Base-by-base conservation (phyloP, 1,140 invertebrate genomes). In the Theocolax elegans region DNA sequence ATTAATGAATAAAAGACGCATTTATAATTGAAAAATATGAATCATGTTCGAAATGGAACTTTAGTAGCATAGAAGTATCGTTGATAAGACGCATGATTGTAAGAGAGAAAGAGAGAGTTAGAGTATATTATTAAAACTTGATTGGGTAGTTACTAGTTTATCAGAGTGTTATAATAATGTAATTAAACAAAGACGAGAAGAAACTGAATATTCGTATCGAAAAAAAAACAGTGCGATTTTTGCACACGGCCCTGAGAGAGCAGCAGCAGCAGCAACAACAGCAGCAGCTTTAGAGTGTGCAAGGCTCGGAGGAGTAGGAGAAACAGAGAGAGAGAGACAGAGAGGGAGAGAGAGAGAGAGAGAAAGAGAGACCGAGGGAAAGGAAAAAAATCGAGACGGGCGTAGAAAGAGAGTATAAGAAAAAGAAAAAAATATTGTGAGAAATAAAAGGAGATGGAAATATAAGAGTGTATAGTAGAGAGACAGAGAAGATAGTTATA, bases 201-300 rank as follows among this genome's bases (percentile, higher is more conserved):
- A 59, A 48, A 53, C 35, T 49, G 46, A 38, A 48, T 58, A 53
- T 58, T 58, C 51, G 44, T 38, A 66, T 56, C 51, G 58, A 42
- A 67, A 35, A 66, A 56, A 48, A 67, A 38, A 67, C 53, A 4
- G 6, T 15, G 25, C 19, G 40, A 58, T 48, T 67, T 51, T 68
- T 68, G 66, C 54, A 27, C 56, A 60, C 66, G 66, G 54, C 56
- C 35, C 56, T 53, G 66, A 35, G 13, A 49, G 66, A 68, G 29
- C 44, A 27, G 46, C 31, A 67, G 53, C 19, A 48, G 19, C 25
- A 42, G 51, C 53, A 31, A 6, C 31, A 15, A 27, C 17, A n/a
- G n/a, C n/a, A n/a, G n/a, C n/a, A n/a, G n/a, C n/a, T 15, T 4
- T 19, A 46, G 44, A n/a, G n/a, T n/a, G n/a, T n/a, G 19, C 44